phyloP scores from a whole-genome alignment of 2,888 invertebrate genomes.

The Adelognathus sp. region DNA sequence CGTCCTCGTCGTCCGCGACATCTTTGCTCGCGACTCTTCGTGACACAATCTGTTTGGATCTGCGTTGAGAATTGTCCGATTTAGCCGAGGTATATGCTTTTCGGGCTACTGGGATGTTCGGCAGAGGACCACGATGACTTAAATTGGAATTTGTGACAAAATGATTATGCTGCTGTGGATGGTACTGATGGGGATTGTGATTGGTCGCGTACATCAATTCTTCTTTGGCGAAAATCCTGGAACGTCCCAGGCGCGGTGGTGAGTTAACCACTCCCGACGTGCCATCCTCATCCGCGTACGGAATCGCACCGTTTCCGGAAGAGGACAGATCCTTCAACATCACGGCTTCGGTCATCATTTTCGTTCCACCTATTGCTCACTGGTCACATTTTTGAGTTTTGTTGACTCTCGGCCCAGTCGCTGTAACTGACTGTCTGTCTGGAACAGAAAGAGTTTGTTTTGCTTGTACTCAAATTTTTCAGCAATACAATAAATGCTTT shows the following conservation, averaged over 20 bases:
- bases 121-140: conserved; percentile 16
- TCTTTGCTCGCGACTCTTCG: conserved; percentile 42
- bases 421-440: neutral
- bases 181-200: conserved; percentile 9
- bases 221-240: conserved; percentile 58
- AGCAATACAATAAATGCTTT: neutral
- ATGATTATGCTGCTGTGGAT: conserved; percentile 15
- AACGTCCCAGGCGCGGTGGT: conserved; percentile 53
- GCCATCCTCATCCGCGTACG: conserved; percentile 69
- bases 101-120: conserved; percentile 4
- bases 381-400: conserved; percentile 49
- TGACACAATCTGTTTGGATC: conserved; percentile 8
- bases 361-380: neutral
- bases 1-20: conserved; percentile 40
- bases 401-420: neutral
- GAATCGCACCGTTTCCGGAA: conserved; percentile 63
- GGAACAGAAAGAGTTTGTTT: conserved; percentile 39
- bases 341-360: conserved; percentile 66
- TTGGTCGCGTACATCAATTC: conserved; percentile 57
- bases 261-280: conserved; percentile 45
- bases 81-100: neutral
- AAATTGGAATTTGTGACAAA: conserved; percentile 20
- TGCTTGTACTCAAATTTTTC: neutral
- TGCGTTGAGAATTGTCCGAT: conserved; percentile 28
- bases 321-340: conserved; percentile 57